Percentiles rank a stretch among this genome's conserved stretches.
phyloP scores from a whole-genome alignment of 2,113 vertebrate species.

The Oriolus oriolus region DNA sequence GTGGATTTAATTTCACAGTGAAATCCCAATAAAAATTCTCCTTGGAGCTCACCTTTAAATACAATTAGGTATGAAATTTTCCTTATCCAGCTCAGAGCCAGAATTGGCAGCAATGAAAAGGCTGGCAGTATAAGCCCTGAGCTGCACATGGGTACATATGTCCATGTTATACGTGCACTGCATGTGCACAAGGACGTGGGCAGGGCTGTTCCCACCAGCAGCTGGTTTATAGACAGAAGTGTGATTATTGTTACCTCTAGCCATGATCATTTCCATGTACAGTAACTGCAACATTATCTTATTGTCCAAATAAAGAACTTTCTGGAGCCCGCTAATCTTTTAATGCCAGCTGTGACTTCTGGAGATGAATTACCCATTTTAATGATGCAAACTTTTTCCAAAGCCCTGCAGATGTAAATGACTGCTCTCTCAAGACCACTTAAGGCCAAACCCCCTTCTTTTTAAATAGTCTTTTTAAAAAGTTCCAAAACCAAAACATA shows the following conservation, averaged over 20 bases:
- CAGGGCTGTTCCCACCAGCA: background rate
- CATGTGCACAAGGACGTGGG: fast-evolving
- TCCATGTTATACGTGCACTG: fast-evolving
- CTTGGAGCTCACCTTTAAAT: background rate
- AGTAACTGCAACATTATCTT: background rate
- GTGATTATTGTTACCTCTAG: background rate
- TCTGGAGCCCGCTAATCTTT: background rate
- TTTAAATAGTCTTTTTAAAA: background rate
- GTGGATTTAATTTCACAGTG: background rate
- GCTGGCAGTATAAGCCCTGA: background rate
- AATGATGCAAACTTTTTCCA: background rate
- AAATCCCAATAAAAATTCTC: background rate
- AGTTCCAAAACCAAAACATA: background rate
- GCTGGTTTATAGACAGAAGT: background rate
- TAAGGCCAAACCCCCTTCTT: background rate
- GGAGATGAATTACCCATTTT: background rate
- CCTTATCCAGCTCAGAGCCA: background rate
- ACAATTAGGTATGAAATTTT: background rate
- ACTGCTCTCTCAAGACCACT: background rate
- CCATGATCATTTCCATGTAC: background rate
- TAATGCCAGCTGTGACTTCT: background rate
- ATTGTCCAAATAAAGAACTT: background rate
- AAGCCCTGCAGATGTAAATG: background rate
- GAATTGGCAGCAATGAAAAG: background rate
- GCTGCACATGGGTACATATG: fast-evolving